These are phyloP conservation scores for Philaenus spumarius DNA, from an alignment of 1,140 invertebrate genomes.

Conservation along the genomic window DNA sequence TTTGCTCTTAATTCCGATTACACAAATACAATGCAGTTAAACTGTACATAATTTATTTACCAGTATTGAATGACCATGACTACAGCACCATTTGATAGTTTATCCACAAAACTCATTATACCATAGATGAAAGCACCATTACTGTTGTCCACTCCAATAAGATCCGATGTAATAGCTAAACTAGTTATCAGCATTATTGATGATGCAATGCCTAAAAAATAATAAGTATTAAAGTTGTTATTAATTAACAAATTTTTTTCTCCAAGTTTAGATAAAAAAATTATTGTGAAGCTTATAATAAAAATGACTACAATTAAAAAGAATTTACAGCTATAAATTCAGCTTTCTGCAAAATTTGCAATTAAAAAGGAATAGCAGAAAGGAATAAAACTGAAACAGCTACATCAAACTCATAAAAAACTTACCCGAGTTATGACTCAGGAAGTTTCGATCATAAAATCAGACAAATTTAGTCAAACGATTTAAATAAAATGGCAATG, in stretches of 20 bases:
- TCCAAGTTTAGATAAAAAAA: conserved; percentile 21
- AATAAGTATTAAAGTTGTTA: neutral
- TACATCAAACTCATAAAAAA: too few relatives aligned
- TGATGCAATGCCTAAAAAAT: conserved; percentile 61
- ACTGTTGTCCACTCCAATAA: conserved; percentile 78
- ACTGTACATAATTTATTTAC: conserved; percentile 7
- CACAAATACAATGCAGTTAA: too few relatives aligned
- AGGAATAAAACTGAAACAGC: too few relatives aligned
- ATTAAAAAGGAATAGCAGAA: too few relatives aligned
- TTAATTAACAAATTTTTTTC: conserved; percentile 10
- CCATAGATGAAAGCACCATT: conserved; percentile 93
- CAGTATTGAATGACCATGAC: conserved; percentile 46
- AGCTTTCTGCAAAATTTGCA: too few relatives aligned
- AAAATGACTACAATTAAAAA: neutral
- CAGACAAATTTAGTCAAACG: too few relatives aligned
- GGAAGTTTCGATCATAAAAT: too few relatives aligned
- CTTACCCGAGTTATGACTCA: too few relatives aligned
- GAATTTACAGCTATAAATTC: neutral
- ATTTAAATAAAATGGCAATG: too few relatives aligned
- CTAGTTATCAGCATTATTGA: conserved; percentile 85
- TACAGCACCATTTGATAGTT: conserved; percentile 79
- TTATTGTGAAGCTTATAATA: neutral
- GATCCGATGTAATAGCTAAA: conserved; percentile 79
- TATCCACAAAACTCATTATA: conserved; percentile 94
- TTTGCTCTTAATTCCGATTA: too few relatives aligned